A percentile compares a stretch with the other conserved stretches of the same genome.
Evolutionary conservation across 2,888 invertebrate genomes (phyloP).

Genomic region (Romanomermis culicivorax): DNA sequence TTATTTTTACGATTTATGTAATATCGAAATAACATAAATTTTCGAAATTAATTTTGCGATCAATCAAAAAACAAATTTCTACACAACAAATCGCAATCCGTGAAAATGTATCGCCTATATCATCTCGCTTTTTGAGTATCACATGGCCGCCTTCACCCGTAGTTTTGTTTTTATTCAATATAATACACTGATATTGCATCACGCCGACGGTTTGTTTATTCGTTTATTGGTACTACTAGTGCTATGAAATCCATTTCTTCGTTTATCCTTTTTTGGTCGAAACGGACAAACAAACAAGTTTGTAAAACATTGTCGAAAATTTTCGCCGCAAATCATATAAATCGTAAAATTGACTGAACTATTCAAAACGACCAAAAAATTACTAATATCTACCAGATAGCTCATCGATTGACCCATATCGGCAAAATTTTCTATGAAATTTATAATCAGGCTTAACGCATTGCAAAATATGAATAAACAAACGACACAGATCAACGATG

Average conservation of each 20-base stretch:
- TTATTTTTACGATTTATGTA: too few species aligned
- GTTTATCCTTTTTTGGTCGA: too few species aligned
- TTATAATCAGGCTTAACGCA: constrained; percentile 23
- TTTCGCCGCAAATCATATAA: constrained; percentile 23
- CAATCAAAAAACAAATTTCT: too few species aligned
- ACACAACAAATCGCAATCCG: too few species aligned
- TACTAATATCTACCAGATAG: constrained; percentile 26
- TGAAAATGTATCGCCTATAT: too few species aligned
- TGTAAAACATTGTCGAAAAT: constrained; percentile 16
- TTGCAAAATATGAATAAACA: constrained; percentile 26
- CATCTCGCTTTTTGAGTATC: neutral
- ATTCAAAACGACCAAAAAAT: constrained; percentile 26
- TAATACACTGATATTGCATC: too few species aligned
- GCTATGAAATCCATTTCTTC: too few species aligned
- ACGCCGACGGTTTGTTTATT: neutral
- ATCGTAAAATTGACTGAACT: constrained; percentile 26
- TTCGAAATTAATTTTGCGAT: too few species aligned
- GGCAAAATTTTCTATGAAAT: constrained; percentile 20
- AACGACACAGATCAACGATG: constrained; percentile 20
- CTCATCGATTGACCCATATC: constrained; percentile 17
- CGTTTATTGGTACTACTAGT: neutral
- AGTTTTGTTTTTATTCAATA: too few species aligned
- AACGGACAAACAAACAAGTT: neutral
- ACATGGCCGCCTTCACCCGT: too few species aligned
- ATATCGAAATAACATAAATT: too few species aligned